Percentiles rank a stretch among this genome's conserved stretches.
Evolutionary conservation across 2,888 invertebrate species (phyloP).

Genomic region (Bombyx huttoni): DNA sequence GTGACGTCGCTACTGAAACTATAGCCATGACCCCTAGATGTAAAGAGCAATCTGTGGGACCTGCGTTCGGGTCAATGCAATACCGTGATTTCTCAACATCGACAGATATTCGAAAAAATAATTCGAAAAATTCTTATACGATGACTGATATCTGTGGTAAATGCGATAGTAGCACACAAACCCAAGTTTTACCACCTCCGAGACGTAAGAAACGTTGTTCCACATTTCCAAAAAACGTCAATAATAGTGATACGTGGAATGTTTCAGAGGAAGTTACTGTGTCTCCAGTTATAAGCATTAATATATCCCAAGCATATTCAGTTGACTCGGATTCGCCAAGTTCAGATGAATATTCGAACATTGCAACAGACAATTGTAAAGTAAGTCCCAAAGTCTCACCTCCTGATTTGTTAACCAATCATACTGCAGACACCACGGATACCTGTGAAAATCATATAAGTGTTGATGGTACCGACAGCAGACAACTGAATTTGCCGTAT

Average conservation of each 20-base stretch:
- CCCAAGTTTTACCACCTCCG: slow-evolving; percentile 36
- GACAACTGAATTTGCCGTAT: background rate
- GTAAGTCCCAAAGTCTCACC: slow-evolving; percentile 33
- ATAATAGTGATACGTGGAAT: background rate
- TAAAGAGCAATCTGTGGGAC: slow-evolving; percentile 56
- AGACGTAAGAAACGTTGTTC: slow-evolving; percentile 35
- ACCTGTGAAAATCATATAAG: slow-evolving; percentile 14
- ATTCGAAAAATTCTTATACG: slow-evolving; percentile 40
- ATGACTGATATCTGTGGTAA: slow-evolving; percentile 45
- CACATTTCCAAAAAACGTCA: background rate
- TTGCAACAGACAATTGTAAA: slow-evolving; percentile 4
- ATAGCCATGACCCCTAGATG: slow-evolving; percentile 57
- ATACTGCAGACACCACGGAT: slow-evolving; percentile 61
- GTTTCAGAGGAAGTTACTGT: slow-evolving; percentile 31
- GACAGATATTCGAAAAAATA: slow-evolving; percentile 36
- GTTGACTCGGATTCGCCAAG: slow-evolving; percentile 50
- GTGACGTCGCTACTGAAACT: slow-evolving; percentile 53
- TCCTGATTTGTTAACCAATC: slow-evolving; percentile 74
- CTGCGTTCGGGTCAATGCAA: slow-evolving; percentile 36
- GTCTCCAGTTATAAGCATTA: slow-evolving; percentile 71
- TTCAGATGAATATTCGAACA: slow-evolving; percentile 63
- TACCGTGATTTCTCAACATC: slow-evolving; percentile 36
- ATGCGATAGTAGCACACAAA: slow-evolving; percentile 45
- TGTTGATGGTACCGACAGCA: slow-evolving; percentile 8
- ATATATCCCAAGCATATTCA: slow-evolving; percentile 69